Evolutionary conservation across 2,797 vertebrate genomes (phyloP).

Genomic region (Myiotriccus ornatus): DNA sequence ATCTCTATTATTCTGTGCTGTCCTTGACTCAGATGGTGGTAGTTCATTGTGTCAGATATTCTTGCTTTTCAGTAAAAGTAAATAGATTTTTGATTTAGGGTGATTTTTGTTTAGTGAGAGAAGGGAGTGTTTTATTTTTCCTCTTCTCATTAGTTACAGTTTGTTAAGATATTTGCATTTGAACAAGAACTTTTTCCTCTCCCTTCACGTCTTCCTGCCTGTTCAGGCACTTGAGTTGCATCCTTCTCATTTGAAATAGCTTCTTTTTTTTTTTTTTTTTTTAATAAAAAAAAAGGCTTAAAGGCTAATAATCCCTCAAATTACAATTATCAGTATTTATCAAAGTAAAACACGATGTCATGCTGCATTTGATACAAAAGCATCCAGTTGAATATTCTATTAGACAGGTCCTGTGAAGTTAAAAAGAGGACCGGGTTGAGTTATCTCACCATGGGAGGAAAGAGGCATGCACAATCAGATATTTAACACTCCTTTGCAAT

Average conservation of each 20-base stretch:
- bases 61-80: conserved; percentile 25
- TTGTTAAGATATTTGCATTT: conserved; percentile 62
- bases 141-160: conserved; percentile 6
- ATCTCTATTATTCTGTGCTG: neutral
- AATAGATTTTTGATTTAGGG: conserved; percentile 55
- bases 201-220: neutral
- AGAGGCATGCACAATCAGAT: conserved; percentile 71
- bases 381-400: conserved; percentile 63
- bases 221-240: conserved; percentile 31
- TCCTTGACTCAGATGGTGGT: neutral
- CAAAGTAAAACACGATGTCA: conserved; percentile 66
- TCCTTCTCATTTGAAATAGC: conserved; percentile 40
- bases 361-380: conserved; percentile 71
- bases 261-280: neutral
- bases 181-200: conserved; percentile 20
- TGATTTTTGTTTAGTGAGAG: neutral
- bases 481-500: conserved; percentile 78
- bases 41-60: conserved; percentile 2
- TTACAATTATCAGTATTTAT: conserved; percentile 75
- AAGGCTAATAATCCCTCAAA: conserved; percentile 68
- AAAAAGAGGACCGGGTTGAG: conserved; percentile 64
- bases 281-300: conserved; percentile 17
- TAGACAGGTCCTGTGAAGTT: conserved; percentile 59
- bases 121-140: neutral
- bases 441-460: conserved; percentile 66